Evolutionary conservation across 2,113 vertebrate genomes (phyloP).

Genomic region (Pseudonaja textilis): DNA sequence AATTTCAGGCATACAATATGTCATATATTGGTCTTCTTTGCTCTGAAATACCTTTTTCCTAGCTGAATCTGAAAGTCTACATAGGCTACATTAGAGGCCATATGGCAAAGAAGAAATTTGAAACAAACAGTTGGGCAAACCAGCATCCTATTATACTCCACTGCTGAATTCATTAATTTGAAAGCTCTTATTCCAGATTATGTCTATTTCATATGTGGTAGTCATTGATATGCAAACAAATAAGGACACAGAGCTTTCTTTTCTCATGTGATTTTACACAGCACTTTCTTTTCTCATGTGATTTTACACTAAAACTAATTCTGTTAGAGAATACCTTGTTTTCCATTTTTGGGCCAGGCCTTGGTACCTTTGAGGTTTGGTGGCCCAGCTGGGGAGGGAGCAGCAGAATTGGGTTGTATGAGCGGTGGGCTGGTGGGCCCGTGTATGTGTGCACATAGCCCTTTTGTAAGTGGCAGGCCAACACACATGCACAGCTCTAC

Average conservation of each 20-base stretch:
- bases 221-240: not conserved
- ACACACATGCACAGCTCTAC: not conserved
- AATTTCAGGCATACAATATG: not conserved
- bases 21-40: not conserved
- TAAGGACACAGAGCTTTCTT: not conserved
- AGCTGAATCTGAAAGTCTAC: not conserved
- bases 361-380: not conserved
- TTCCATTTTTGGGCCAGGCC: not conserved
- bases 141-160: not conserved
- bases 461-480: not conserved
- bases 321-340: not conserved
- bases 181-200: not conserved
- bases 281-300: not conserved
- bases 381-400: not conserved
- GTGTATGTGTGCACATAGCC: not conserved
- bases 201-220: not conserved
- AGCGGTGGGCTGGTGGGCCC: fast-evolving
- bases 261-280: not conserved
- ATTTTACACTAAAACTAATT: not conserved
- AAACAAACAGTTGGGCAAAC: not conserved
- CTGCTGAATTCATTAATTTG: not conserved
- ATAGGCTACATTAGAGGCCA: not conserved
- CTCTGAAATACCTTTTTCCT: not conserved
- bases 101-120: not conserved
- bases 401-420: not conserved